phyloP scores from a whole-genome alignment of 2,797 vertebrate genomes.

The Labroides dimidiatus region DNA sequence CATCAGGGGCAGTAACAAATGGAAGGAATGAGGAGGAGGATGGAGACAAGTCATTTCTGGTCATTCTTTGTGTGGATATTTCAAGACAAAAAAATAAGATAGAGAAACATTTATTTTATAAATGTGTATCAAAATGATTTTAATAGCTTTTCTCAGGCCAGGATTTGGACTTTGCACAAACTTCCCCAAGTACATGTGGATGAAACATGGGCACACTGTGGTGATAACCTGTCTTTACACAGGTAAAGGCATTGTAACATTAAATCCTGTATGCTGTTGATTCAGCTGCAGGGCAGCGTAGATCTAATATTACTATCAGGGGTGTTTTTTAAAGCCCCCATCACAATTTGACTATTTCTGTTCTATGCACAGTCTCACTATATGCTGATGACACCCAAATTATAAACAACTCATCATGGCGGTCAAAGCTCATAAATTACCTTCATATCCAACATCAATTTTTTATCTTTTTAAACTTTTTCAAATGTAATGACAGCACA shows the following conservation, averaged over 20 bases:
- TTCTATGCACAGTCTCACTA: not conserved
- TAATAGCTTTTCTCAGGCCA: constrained; percentile 17
- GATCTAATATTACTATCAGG: constrained; percentile 13
- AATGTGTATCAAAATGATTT: constrained; percentile 22
- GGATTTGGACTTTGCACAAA: constrained; percentile 2
- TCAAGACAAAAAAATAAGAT: constrained; percentile 18
- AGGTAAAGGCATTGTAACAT: constrained; percentile 10
- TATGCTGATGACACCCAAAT: not conserved
- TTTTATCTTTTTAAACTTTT: too few relatives aligned
- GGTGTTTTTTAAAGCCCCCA: constrained; percentile 2
- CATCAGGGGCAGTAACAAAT: constrained; percentile 53
- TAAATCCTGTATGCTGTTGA: constrained; percentile 7
- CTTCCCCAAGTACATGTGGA: constrained; percentile 7
- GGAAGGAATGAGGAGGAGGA: constrained; percentile 27
- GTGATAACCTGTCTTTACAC: constrained; percentile 17
- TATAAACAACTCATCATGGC: not conserved
- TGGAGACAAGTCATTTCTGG: constrained; percentile 33
- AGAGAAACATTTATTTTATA: not conserved
- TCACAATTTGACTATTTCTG: not conserved
- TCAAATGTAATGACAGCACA: too few relatives aligned
- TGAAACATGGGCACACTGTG: not conserved
- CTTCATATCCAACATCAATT: not conserved
- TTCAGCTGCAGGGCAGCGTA: too few relatives aligned
- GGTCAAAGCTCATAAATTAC: not conserved
- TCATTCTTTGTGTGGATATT: constrained; percentile 27